A percentile compares a stretch with the other conserved stretches of the same genome.
Evolutionary conservation across 2,888 invertebrate species (phyloP).

Genomic region (Formica aserva): DNA sequence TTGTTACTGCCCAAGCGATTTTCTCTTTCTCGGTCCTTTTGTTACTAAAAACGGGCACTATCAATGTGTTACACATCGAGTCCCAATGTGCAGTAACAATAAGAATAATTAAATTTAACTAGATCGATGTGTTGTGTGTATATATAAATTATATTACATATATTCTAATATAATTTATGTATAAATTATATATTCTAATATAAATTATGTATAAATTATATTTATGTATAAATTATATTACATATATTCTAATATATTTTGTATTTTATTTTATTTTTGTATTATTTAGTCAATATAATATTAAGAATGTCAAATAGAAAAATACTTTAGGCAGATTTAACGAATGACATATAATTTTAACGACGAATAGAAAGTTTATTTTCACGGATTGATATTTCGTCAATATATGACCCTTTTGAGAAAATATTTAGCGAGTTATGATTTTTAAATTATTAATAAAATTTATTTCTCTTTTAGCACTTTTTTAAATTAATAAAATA

Average conservation of each 20-base stretch:
- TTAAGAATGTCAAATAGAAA: background rate
- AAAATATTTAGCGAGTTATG: background rate
- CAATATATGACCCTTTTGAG: background rate
- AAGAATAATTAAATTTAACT: conserved; percentile 5
- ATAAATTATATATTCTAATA: no score
- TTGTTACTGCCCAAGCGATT: conserved; percentile 20
- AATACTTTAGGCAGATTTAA: background rate
- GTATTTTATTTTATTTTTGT: background rate
- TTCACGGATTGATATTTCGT: background rate
- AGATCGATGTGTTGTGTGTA: background rate
- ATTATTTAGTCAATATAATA: background rate
- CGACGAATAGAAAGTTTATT: background rate
- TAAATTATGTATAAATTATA: background rate
- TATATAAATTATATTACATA: background rate
- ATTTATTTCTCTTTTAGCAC: background rate
- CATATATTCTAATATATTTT: background rate
- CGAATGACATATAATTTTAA: background rate
- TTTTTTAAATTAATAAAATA: background rate
- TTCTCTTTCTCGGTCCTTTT: conserved; percentile 13
- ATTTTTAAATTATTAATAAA: background rate
- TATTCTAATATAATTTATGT: background rate
- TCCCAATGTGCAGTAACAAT: background rate
- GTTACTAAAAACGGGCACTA: conserved; percentile 10
- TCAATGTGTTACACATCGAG: background rate
- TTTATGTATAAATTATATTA: background rate